Evolutionary conservation across 2,888 invertebrate genomes (phyloP), one percentile per base, ranked within the genome.

Genomic region (Drosophila merina): DNA sequence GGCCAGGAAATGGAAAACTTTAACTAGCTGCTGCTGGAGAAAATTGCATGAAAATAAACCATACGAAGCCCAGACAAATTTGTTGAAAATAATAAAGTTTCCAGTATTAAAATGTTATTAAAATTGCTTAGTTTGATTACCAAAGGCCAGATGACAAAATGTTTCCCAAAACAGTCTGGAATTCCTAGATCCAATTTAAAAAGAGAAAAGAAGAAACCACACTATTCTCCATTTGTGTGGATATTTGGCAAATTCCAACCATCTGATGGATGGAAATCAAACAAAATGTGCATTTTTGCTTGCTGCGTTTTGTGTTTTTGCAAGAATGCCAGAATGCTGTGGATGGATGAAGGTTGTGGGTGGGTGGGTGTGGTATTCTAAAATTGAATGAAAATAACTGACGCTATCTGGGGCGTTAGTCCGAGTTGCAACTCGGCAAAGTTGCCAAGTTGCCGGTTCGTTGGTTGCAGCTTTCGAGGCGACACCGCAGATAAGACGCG

Each of bases 341-440:
- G 20, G 20, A 20, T 20, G 20, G 20, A 20, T 20, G 20, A 20
- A 20, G 20, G 20, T 20, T 20, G 20, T 20, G 20, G 20, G 20
- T 20, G 20, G 2, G 20, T 28, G 28, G 57, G 8, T 20, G 30
- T 7, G 52, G 26, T 30, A 9, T 42, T 31, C 26, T 33, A 54
- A 87, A 82, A 82, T 87, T 87, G 79, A 85, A 87, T 72, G 88
- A 85, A 87, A 87, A 87, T 82, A 82, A 80, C 85, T 86, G 66
- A 66, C 67, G 59, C 54, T 74, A 64, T 81, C 64, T 64, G 63
- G 63, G 50, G 63, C 63, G 66, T 64, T 63, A 52, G 64, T 64
- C 52, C 68, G 31, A 64, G 45, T 57, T 72, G 71, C 56, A 20
- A 20, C 20, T 20, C 20, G 20, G 20, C 20, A 45, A 44, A 51